Base-by-base conservation (phyloP, 2,113 vertebrate species). In the Megalops atlanticus region DNA sequence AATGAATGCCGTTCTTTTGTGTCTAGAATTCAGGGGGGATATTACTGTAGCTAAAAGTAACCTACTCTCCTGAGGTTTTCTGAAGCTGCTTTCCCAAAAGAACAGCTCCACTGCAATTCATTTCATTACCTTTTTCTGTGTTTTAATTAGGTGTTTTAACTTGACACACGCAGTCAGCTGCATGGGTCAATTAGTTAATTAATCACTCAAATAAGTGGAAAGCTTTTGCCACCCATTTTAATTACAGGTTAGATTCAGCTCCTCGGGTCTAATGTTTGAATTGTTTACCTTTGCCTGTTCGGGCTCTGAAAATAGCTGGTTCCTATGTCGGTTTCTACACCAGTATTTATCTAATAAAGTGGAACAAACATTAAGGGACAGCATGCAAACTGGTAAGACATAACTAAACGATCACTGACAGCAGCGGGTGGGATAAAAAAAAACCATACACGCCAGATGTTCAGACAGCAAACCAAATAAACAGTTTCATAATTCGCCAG, bases 81-180 rank as follows among this genome's bases (percentile, higher is more conserved):
- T 72, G 77, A 81, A 45, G 82, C 81, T 78, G 76, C 72, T 58
- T 52, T 81, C 73, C 33, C 40, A 39, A 77, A 73, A 80, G 76
- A 79, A 76, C 74, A 78, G 31, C 49, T n/a, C 47, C 70, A 81
- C 73, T 83, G 71, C 38, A 81, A 75, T 83, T 87, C 82, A 81
- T 83, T 80, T 71, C 47, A 69, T 82, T 74, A 84, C 82, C 58
- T 78, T 43, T 80, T 73, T 70, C 49, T 78, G 78, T 68, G 79
- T 86, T 88, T 83, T 83, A 88, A 89, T 84, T 84, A 83, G 86
- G 78, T 86, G 80, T 83, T 88, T 82, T 81, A 77, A 81, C 69
- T 84, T 76, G 80, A 58, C 47, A 33, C 58, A 81, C 49, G 38
- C 78, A 2, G 0, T 41, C 24, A 31, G 77, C 82, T 68, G 82